phyloP scores from a whole-genome alignment of 1,140 invertebrate genomes.

The Homalodisca vitripennis region DNA sequence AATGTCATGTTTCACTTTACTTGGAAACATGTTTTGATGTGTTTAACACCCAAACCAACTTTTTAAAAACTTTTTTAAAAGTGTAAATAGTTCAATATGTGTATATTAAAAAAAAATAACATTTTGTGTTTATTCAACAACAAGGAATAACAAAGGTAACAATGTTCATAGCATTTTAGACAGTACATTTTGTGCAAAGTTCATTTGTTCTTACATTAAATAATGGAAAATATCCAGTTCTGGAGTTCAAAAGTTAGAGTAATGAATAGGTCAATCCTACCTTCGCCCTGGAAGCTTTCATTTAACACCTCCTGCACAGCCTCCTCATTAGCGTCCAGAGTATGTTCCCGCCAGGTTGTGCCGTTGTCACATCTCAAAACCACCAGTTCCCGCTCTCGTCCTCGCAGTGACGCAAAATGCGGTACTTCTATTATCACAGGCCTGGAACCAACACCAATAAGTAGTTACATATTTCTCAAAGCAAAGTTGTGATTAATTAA shows the following conservation, averaged over 20 bases:
- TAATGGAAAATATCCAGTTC: too few relatives aligned
- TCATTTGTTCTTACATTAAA: too few relatives aligned
- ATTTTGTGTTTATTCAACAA: background rate
- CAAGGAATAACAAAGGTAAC: background rate
- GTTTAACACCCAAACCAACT: too few relatives aligned
- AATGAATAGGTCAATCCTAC: conserved; percentile 55
- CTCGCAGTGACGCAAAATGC: conserved; percentile 93
- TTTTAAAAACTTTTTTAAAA: too few relatives aligned
- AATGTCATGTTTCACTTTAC: too few relatives aligned
- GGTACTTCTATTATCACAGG: conserved; percentile 96
- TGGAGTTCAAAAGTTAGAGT: too few relatives aligned
- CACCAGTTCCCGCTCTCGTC: conserved; percentile 91
- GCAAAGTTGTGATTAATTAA: too few relatives aligned
- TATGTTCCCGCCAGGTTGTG: conserved; percentile 95
- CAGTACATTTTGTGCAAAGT: too few relatives aligned
- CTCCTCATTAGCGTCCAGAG: conserved; percentile 94
- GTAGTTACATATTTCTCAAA: background rate
- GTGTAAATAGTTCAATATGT: conserved; percentile 21
- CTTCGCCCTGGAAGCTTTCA: conserved; percentile 93
- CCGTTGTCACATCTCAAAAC: conserved; percentile 94
- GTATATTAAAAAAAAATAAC: background rate
- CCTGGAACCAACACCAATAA: conserved; percentile 53
- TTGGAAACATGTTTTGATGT: too few relatives aligned
- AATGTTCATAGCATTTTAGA: background rate
- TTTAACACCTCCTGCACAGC: conserved; percentile 95